phyloP scores from a whole-genome alignment of 2,888 invertebrate genomes.

The Tortricodes alternella region DNA sequence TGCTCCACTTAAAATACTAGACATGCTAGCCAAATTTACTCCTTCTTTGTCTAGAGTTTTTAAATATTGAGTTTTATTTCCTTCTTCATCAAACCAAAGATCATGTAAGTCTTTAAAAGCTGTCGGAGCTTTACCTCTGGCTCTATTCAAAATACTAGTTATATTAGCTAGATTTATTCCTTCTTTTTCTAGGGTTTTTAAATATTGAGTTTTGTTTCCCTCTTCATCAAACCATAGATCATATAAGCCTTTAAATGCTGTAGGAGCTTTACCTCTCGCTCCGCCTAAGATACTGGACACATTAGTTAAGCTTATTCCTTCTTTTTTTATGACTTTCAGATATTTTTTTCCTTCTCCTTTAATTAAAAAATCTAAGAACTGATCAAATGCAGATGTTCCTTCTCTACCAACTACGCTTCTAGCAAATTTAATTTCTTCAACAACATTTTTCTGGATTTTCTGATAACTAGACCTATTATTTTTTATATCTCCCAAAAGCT shows the following conservation, averaged over 20 bases:
- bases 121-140: constrained; percentile 31
- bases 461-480: no score
- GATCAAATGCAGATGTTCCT: constrained; percentile 47
- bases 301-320: background rate
- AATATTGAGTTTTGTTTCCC: constrained; percentile 36
- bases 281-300: background rate
- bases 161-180: constrained; percentile 33
- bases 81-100: constrained; percentile 32
- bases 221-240: no score
- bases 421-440: constrained; percentile 46
- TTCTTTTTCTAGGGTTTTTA: constrained; percentile 33
- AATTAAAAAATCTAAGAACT: constrained; percentile 51
- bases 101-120: constrained; percentile 40
- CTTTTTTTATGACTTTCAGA: background rate
- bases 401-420: constrained; percentile 49
- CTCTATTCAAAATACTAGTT: constrained; percentile 41
- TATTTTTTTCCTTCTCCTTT: constrained; percentile 39
- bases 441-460: constrained; percentile 27
- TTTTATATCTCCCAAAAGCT: no score
- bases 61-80: constrained; percentile 33
- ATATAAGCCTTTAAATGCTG: background rate
- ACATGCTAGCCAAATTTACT: constrained; percentile 37
- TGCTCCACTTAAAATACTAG: constrained; percentile 42
- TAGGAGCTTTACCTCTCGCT: background rate
- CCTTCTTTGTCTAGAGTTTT: constrained; percentile 35